These are phyloP conservation scores for Diogma glabrata DNA, from an alignment of 2,888 invertebrate genomes.

Conservation along the genomic window DNA sequence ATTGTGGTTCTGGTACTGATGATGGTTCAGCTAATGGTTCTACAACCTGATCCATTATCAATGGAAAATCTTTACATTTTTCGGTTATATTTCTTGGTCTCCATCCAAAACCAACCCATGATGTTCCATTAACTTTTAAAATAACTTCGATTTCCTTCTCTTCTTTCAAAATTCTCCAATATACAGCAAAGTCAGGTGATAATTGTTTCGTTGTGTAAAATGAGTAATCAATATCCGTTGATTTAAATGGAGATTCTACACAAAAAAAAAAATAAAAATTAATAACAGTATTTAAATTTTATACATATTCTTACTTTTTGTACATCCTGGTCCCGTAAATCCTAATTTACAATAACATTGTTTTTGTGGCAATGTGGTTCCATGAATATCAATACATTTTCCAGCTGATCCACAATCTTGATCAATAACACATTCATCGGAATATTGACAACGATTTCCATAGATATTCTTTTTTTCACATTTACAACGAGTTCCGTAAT, in stretches of 20 bases:
- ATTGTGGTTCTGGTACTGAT: constrained; percentile 34
- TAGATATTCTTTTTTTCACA: constrained; percentile 71
- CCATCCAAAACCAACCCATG: constrained; percentile 88
- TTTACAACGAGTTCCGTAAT: constrained; percentile 64
- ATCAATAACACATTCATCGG: constrained; percentile 76
- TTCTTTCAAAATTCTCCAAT: constrained; percentile 75
- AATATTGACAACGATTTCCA: constrained; percentile 75
- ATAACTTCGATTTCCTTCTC: constrained; percentile 79
- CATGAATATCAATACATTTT: constrained; percentile 67
- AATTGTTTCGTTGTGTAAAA: constrained; percentile 58
- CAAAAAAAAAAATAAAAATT: constrained; percentile 15
- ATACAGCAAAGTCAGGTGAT: constrained; percentile 63
- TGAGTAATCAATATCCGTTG: constrained; percentile 57
- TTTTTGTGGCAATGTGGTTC: constrained; percentile 67
- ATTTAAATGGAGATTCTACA: constrained; percentile 64
- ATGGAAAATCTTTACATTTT: constrained; percentile 70
- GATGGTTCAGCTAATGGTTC: constrained; percentile 34
- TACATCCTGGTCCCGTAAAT: constrained; percentile 76
- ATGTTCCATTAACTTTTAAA: constrained; percentile 75
- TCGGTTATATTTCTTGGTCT: constrained; percentile 63
- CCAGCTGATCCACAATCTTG: constrained; percentile 80
- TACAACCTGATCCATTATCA: constrained; percentile 39
- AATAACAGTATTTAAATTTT: not conserved
- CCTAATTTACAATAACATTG: constrained; percentile 87
- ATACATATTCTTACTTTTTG: constrained; percentile 52